A percentile compares a stretch with the other conserved stretches of the same genome.
Conservation (phyloP, 2,797 vertebrate species). For the Mormyrops attenuatus region DNA sequence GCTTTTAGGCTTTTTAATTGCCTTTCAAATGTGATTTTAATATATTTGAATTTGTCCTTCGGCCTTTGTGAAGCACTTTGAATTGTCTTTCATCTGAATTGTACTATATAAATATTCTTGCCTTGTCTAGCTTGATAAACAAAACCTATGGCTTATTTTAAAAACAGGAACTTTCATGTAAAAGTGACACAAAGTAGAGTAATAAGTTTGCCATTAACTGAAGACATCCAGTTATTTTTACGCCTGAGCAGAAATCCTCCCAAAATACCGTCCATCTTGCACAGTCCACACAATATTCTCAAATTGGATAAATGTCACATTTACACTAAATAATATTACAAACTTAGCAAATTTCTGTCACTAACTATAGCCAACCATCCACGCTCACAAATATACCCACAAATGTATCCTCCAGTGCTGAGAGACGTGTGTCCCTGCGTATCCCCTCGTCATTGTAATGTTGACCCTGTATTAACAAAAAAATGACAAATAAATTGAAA, state of each 20-base stretch:
- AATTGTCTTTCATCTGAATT: no score
- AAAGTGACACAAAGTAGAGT: not conserved
- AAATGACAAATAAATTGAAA: not conserved
- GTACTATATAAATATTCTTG: no score
- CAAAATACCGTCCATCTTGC: not conserved
- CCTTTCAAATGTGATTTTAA: not conserved
- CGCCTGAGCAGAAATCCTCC: not conserved
- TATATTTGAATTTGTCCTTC: no score
- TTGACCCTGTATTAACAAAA: not conserved
- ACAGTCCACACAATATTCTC: not conserved
- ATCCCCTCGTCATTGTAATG: not conserved
- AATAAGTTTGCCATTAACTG: not conserved
- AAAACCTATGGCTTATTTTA: not conserved
- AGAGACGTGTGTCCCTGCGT: not conserved
- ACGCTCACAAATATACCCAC: not conserved
- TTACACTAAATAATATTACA: not conserved
- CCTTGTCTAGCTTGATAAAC: not conserved
- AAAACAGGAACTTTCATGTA: not conserved
- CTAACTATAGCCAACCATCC: not conserved
- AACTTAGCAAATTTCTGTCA: not conserved
- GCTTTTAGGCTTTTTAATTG: not conserved
- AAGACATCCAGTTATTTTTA: not conserved
- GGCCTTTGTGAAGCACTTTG: no score
- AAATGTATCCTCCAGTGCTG: not conserved
- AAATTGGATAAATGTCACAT: not conserved